phyloP scores from a whole-genome alignment of 2,888 invertebrate species.

The Volucella inanis region DNA sequence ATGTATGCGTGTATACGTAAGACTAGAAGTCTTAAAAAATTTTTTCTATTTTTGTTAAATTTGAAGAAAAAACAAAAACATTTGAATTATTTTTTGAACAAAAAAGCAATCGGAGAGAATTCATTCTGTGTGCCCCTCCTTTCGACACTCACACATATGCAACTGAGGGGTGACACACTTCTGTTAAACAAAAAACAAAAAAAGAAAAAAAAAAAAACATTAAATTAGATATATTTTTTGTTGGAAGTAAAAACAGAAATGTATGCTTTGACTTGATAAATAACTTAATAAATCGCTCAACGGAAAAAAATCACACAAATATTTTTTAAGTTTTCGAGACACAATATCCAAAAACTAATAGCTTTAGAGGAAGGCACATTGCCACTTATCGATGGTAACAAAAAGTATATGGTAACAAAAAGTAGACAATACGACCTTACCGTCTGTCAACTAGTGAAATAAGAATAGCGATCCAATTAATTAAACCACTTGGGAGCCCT shows the following conservation, averaged over 20 bases:
- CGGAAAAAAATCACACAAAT: not conserved
- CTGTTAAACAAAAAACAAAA: not conserved
- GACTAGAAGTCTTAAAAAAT: not conserved
- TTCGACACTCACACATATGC: not conserved
- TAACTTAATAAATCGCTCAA: slow-evolving; percentile 50
- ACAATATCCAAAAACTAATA: no score
- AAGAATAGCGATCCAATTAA: slow-evolving; percentile 37
- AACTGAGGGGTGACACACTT: slow-evolving; percentile 11
- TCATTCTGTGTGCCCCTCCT: slow-evolving; percentile 20
- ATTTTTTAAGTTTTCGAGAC: no score
- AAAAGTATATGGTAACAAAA: slow-evolving; percentile 23
- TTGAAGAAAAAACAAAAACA: no score
- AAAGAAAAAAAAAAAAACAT: not conserved
- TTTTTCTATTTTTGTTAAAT: slow-evolving; percentile 19
- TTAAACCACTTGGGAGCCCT: slow-evolving; percentile 13
- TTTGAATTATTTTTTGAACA: not conserved
- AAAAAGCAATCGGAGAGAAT: not conserved
- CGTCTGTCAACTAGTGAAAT: not conserved
- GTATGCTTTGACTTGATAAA: slow-evolving; percentile 19
- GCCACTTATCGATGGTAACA: slow-evolving; percentile 20
- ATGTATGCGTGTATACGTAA: no score
- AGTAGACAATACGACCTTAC: slow-evolving; percentile 1
- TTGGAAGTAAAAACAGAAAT: not conserved
- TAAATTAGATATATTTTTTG: not conserved
- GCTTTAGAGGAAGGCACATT: not conserved